phyloP scores from a whole-genome alignment of 2,888 invertebrate genomes.

The Eupithecia tripunctaria region DNA sequence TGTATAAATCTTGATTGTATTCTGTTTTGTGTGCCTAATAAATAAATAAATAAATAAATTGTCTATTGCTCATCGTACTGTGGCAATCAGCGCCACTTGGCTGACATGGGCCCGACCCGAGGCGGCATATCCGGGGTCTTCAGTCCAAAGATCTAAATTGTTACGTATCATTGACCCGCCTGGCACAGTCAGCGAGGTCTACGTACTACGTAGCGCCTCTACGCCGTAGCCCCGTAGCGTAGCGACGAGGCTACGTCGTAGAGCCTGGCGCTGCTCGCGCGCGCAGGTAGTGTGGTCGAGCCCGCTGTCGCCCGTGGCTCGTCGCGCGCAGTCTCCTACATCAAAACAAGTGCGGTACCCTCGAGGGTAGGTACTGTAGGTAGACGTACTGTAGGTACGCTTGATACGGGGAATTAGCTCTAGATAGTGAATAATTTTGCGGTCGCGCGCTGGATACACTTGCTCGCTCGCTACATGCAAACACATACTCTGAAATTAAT shows the following conservation, averaged over 20 bases:
- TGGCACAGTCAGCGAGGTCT: neutral
- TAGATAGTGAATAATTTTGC: constrained; percentile 21
- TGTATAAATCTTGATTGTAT: too few species aligned
- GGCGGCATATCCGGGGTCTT: neutral
- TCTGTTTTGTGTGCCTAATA: too few species aligned
- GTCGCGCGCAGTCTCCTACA: neutral
- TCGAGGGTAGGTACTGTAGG: neutral
- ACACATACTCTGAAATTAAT: neutral
- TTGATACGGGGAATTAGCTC: constrained; percentile 27
- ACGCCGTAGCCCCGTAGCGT: constrained; percentile 1
- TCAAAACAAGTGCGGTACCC: constrained; percentile 16
- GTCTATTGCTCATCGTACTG: neutral
- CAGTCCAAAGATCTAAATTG: neutral
- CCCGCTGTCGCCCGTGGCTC: neutral
- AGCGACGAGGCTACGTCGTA: neutral
- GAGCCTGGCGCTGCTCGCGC: neutral
- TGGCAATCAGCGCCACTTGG: neutral
- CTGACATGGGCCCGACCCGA: neutral
- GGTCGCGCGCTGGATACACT: constrained; percentile 12
- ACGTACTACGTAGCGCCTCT: constrained; percentile 16
- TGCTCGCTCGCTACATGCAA: neutral
- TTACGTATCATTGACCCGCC: neutral
- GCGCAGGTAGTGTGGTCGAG: neutral
- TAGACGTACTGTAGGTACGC: neutral
- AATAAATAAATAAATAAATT: too few species aligned